phyloP scores from a whole-genome alignment of 2,113 vertebrate species.

The Cyprinodon variegatus region DNA sequence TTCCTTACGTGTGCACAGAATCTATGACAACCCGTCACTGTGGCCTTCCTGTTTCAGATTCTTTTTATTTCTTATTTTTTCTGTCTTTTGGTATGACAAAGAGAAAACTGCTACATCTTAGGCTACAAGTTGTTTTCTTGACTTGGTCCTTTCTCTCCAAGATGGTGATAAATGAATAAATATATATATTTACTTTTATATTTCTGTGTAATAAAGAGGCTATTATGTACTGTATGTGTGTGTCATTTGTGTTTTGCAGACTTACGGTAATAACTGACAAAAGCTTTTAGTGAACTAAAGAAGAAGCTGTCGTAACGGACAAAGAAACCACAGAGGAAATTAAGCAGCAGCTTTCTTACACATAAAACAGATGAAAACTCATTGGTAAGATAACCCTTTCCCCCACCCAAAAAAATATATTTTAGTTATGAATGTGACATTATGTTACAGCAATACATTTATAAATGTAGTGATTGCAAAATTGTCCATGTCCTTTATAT shows the following conservation, averaged over 20 bases:
- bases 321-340: background rate
- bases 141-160: slow-evolving; percentile 79
- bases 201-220: slow-evolving; percentile 83
- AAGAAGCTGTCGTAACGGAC: slow-evolving; percentile 11
- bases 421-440: no score
- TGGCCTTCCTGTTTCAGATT: slow-evolving; percentile 80
- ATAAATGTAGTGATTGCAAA: no score
- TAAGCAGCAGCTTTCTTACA: background rate
- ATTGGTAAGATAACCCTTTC: background rate
- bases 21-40: slow-evolving; percentile 76
- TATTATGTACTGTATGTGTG: slow-evolving; percentile 78
- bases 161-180: slow-evolving; percentile 61
- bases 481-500: no score
- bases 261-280: background rate
- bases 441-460: no score
- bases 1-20: slow-evolving; percentile 66
- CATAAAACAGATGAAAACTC: background rate
- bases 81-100: slow-evolving; percentile 63
- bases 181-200: slow-evolving; percentile 77
- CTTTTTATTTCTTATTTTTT: slow-evolving; percentile 46
- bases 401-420: no score
- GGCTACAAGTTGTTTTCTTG: slow-evolving; percentile 76
- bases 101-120: slow-evolving; percentile 69
- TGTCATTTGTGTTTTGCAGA: slow-evolving; percentile 35
- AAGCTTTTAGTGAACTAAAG: slow-evolving; percentile 6